Percentiles rank a stretch among this genome's conserved stretches.
phyloP scores from a whole-genome alignment of 2,113 vertebrate genomes.

The Indicator maculatus region DNA sequence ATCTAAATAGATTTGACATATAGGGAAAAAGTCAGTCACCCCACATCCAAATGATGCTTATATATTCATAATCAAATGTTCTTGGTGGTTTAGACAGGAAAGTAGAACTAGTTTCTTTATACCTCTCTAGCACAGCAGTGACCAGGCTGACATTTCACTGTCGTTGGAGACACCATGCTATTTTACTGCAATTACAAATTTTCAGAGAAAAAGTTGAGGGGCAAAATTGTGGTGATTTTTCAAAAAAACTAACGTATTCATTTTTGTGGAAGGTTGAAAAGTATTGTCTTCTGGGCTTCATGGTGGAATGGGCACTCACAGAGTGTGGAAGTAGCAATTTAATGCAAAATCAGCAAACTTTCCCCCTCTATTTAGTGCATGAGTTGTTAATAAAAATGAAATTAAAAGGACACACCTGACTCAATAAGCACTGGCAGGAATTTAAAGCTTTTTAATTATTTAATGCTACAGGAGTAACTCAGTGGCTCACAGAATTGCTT shows the following conservation, averaged over 20 bases:
- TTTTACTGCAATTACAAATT: slow-evolving; percentile 19
- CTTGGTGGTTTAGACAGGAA: slow-evolving; percentile 36
- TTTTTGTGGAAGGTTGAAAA: background rate
- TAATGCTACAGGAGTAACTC: background rate
- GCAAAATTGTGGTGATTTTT: background rate
- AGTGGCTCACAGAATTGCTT: background rate
- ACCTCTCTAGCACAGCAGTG: background rate
- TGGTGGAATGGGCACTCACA: slow-evolving; percentile 10
- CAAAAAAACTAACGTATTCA: background rate
- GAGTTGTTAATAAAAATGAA: slow-evolving; percentile 51
- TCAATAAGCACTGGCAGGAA: slow-evolving; percentile 3
- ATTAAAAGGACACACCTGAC: slow-evolving; percentile 4
- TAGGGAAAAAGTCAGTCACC: slow-evolving; percentile 22
- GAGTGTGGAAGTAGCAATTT: slow-evolving; percentile 58
- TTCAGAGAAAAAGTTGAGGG: background rate
- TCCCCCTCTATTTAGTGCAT: slow-evolving; percentile 6
- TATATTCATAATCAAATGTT: slow-evolving; percentile 62
- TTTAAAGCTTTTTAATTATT: background rate
- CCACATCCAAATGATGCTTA: slow-evolving; percentile 46
- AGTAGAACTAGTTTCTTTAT: slow-evolving; percentile 37
- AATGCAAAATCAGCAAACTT: slow-evolving; percentile 41
- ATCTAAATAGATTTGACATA: slow-evolving; percentile 50
- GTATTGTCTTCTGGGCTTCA: slow-evolving; percentile 11
- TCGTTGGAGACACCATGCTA: background rate
- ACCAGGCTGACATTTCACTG: slow-evolving; percentile 40